Percentiles rank a stretch among this genome's conserved stretches.
Evolutionary conservation across 1,140 invertebrate genomes (phyloP).

Genomic region (Melanaphis sacchari): DNA sequence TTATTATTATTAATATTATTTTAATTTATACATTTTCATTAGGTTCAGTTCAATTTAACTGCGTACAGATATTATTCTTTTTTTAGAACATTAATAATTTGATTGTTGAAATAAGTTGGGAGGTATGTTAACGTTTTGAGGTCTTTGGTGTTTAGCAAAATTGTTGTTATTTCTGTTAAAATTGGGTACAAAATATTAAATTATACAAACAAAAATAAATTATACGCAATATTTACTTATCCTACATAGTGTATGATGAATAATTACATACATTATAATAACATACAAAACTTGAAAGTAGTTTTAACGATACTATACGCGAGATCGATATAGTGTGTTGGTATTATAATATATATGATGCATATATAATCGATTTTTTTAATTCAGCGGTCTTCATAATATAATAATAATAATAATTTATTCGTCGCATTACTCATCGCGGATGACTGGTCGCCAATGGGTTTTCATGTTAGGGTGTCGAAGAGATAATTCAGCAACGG

Average conservation of each 20-base stretch:
- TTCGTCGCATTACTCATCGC: slow-evolving; percentile 30
- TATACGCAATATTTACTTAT: no score
- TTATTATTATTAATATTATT: not conserved
- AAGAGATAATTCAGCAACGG: slow-evolving; percentile 6
- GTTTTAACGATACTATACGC: not conserved
- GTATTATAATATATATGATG: not conserved
- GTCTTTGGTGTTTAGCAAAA: no score
- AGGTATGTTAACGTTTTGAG: not conserved
- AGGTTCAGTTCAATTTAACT: not conserved
- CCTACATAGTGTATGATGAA: no score
- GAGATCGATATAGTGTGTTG: not conserved
- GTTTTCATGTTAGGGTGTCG: not conserved
- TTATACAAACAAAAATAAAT: not conserved
- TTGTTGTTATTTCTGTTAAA: not conserved
- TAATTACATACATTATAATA: not conserved
- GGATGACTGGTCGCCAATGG: slow-evolving; percentile 7
- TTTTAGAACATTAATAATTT: not conserved
- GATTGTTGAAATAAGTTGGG: not conserved
- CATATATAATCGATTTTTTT: not conserved
- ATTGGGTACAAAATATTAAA: not conserved
- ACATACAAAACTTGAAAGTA: not conserved
- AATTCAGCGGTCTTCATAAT: not conserved
- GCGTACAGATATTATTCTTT: not conserved
- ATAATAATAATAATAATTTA: not conserved
- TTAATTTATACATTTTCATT: not conserved